Conservation (phyloP, 2,888 invertebrate species). For the Folsomia manolachei region DNA sequence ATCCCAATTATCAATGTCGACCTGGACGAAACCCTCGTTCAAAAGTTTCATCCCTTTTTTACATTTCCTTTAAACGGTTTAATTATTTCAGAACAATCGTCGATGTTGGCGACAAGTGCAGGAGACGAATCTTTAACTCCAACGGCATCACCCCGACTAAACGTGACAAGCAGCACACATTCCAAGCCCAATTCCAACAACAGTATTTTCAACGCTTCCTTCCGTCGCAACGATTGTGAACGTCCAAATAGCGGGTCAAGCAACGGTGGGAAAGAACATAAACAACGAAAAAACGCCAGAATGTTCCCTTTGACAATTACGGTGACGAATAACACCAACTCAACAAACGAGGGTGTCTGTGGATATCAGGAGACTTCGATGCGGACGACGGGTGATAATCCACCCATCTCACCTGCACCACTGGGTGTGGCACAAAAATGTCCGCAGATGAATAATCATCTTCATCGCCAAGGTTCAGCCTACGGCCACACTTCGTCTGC, state of each 20-base stretch:
- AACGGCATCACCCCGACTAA: conserved; percentile 31
- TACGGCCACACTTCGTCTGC: neutral
- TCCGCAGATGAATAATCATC: conserved; percentile 6
- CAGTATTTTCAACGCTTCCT: conserved; percentile 24
- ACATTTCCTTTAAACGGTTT: neutral
- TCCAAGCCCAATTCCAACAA: conserved; percentile 14
- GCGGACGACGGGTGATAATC: neutral
- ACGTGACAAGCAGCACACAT: conserved; percentile 7
- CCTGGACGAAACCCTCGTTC: too few relatives aligned
- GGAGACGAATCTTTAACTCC: conserved; percentile 36
- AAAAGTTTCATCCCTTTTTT: too few relatives aligned
- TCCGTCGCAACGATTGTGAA: conserved; percentile 16
- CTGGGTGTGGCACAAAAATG: neutral
- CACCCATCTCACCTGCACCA: neutral
- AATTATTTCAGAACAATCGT: conserved; percentile 39
- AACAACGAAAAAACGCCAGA: neutral
- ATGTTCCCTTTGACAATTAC: conserved; percentile 12
- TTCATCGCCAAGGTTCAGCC: conserved; percentile 18
- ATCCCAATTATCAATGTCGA: too few relatives aligned
- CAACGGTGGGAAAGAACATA: conserved; percentile 6
- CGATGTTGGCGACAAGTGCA: conserved; percentile 40
- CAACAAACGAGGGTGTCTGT: neutral
- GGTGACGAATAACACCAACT: neutral
- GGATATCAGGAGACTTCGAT: conserved; percentile 19
- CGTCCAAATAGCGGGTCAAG: neutral